phyloP scores from a whole-genome alignment of 2,797 vertebrate species.

The Mormyrus hasselquistii region DNA sequence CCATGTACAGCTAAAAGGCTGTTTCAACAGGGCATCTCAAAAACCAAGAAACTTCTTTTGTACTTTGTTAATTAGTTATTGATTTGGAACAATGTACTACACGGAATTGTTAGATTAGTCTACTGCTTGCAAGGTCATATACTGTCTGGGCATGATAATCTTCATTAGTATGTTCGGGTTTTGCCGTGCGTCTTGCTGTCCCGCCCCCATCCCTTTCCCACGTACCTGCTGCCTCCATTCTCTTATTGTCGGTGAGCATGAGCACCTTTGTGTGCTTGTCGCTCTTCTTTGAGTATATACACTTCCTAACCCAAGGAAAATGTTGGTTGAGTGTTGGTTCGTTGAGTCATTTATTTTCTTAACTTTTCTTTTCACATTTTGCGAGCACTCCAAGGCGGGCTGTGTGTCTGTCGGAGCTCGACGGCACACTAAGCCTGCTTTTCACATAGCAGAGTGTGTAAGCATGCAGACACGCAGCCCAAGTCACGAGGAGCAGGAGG shows the following conservation, averaged over 20 bases:
- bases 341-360: slow-evolving; percentile 57
- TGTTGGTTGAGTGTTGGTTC: slow-evolving; percentile 50
- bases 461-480: neutral
- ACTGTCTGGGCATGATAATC: slow-evolving; percentile 72
- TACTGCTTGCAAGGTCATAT: slow-evolving; percentile 81
- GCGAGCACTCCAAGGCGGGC: neutral
- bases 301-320: slow-evolving; percentile 51
- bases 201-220: slow-evolving; percentile 25
- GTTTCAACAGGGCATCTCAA: slow-evolving; percentile 85
- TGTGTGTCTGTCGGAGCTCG: neutral
- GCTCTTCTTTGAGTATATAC: slow-evolving; percentile 46
- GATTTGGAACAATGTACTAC: slow-evolving; percentile 98
- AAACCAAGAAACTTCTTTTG: slow-evolving; percentile 89
- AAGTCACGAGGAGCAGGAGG: neutral
- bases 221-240: slow-evolving; percentile 56
- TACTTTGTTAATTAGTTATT: slow-evolving; percentile 99
- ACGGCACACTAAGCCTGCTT: neutral
- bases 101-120: slow-evolving; percentile 90
- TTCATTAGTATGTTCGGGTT: slow-evolving; percentile 51
- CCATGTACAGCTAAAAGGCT: slow-evolving; percentile 73
- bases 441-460: neutral
- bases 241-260: slow-evolving; percentile 49
- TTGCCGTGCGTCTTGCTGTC: slow-evolving; percentile 15
- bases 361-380: slow-evolving; percentile 23
- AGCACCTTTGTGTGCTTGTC: slow-evolving; percentile 49